Evolutionary conservation across 2,888 invertebrate species (phyloP).

Genomic region (Eupeodes luniger): DNA sequence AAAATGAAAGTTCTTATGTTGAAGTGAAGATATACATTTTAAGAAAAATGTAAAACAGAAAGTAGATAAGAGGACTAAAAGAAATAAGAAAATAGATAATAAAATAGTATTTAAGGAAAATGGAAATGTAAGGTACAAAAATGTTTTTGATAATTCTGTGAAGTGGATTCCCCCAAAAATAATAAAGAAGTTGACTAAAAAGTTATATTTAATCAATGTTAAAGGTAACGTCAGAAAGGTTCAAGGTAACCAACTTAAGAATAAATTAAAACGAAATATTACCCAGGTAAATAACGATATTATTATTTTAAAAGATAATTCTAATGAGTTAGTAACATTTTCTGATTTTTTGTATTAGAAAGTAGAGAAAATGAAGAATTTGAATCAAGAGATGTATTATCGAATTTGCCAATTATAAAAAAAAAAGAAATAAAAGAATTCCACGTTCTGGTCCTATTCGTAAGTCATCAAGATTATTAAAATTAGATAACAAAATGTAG

Average conservation of each 20-base stretch:
- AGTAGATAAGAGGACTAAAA: neutral
- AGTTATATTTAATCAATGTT: constrained; percentile 5
- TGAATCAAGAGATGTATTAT: constrained; percentile 2
- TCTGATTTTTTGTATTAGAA: neutral
- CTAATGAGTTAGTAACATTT: neutral
- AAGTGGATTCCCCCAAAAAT: constrained; percentile 13
- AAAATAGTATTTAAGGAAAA: constrained; percentile 9
- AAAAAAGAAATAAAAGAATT: neutral
- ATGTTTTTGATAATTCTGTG: constrained; percentile 17
- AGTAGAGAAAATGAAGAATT: neutral
- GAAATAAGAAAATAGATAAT: constrained; percentile 5
- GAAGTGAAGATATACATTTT: neutral
- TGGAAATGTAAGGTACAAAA: constrained; percentile 12
- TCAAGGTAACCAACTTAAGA: constrained; percentile 3
- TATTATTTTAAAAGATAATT: neutral
- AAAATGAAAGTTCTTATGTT: neutral
- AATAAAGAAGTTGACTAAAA: neutral
- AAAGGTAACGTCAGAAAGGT: constrained; percentile 3
- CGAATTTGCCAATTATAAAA: neutral
- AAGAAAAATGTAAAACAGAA: neutral
- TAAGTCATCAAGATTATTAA: neutral
- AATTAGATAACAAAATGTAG: neutral
- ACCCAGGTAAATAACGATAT: neutral
- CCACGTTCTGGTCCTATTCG: neutral
- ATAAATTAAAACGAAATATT: constrained; percentile 12